Evolutionary conservation across 1,140 invertebrate species (phyloP), one percentile per base, ranked within the genome.

Genomic region (Drosophila kohkoa): DNA sequence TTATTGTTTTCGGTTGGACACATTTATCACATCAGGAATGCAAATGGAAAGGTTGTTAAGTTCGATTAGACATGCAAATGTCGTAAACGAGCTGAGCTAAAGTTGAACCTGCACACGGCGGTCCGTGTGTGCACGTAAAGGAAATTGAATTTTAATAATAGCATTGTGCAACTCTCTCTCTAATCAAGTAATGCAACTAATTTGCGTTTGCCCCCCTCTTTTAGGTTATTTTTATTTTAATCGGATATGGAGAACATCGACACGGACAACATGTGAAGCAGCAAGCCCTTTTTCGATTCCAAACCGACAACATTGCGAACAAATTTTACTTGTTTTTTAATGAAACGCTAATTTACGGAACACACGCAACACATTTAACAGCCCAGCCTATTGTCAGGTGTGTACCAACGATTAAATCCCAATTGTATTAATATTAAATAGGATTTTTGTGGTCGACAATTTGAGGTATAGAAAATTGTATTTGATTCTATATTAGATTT

Each of bases 131-230:
- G 32, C 62, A 69, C 76, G 64, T 52, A 46, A 68, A 75, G 68
- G 35, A 89, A 81, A 81, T 88, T 89, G 85, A 88, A 88, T 88
- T 88, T 88, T 88, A 88, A 88, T 88, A 88, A 88, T 52, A 66
- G 81, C 78, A 67, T 60, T 81, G 70, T 59, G 70, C 83, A 74
- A 49, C 77, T 64, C 79, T 8, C 35, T 64, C 35, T 64, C 77
- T 80, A 83, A 88, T 88, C 85, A 89, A 80, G 83, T 88, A 89
- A 88, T 89, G 85, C 83, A 88, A 88, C 85, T 78, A 89, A 89
- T 88, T 83, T 80, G 46, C 16, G 45, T 10, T 10, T 10, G 25
- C 11, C 35, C 28, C 48, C 58, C 32, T 55, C 52, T 62, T 28
- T 51, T 28, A 38, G 46, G 20, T 15, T 25, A 13, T 32, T 6